Evolutionary conservation across 2,888 invertebrate species (phyloP), one percentile per base, ranked within the genome.

Genomic region (Megaustenia siamemsis): DNA sequence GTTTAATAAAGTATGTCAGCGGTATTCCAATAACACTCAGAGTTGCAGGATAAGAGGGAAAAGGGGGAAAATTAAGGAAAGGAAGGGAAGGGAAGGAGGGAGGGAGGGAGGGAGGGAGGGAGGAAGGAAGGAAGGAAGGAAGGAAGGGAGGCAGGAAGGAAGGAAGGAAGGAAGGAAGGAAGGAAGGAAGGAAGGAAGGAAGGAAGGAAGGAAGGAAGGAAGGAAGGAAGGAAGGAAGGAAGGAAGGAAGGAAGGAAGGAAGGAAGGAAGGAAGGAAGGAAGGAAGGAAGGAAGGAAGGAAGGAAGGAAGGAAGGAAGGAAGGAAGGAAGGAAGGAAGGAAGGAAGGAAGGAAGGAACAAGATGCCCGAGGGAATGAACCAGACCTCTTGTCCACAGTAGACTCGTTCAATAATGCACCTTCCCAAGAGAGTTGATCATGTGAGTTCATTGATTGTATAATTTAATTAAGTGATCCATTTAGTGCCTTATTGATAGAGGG

Each of bases 321-420:
- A 66, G 60, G 78, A 56, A 66, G 60, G 78, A 56, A 40, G 60
- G 60, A 56, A 43, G 60, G 78, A 24, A 60, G 15, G 77, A 63
- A 43, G 15, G 8, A 66, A 45, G 18, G 68, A 80, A n/a, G n/a
- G n/a, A n/a, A n/a, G n/a, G n/a, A n/a, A n/a, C n/a, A n/a, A n/a
- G n/a, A n/a, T n/a, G n/a, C n/a, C n/a, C n/a, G n/a, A n/a, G n/a
- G n/a, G n/a, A n/a, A n/a, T n/a, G n/a, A n/a, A n/a, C n/a, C n/a
- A n/a, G n/a, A n/a, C n/a, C n/a, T n/a, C n/a, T n/a, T n/a, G n/a
- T n/a, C n/a, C n/a, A n/a, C n/a, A n/a, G n/a, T n/a, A n/a, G n/a
- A n/a, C n/a, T n/a, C n/a, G n/a, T n/a, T n/a, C n/a, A n/a, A n/a
- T n/a, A n/a, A n/a, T n/a, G n/a, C n/a, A n/a, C n/a, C n/a, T n/a